phyloP scores from a whole-genome alignment of 1,140 invertebrate species.

The Colletes latitarsis region DNA sequence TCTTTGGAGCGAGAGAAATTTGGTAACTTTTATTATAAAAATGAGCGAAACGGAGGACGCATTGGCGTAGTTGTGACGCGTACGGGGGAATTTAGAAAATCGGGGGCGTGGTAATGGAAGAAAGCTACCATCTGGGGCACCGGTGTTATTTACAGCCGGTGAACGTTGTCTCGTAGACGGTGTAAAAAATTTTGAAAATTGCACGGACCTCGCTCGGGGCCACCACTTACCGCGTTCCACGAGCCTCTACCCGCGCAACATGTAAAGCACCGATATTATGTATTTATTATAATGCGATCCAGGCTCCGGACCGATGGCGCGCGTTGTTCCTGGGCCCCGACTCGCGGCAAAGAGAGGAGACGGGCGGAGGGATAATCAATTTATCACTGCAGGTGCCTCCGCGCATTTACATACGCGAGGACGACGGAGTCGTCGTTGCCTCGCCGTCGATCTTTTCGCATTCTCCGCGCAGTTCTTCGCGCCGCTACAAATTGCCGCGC shows the following conservation, averaged over 20 bases:
- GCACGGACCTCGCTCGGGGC: constrained; percentile 47
- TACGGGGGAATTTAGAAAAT: constrained; percentile 29
- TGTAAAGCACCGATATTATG: constrained; percentile 75
- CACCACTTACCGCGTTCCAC: constrained; percentile 55
- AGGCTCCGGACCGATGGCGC: constrained; percentile 46
- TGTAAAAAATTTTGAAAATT: constrained; percentile 61
- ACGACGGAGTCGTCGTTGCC: constrained; percentile 70
- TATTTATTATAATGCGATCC: constrained; percentile 74
- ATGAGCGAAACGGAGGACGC: too few species aligned
- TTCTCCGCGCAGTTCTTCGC: constrained; percentile 48
- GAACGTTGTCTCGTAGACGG: constrained; percentile 38
- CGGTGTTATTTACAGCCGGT: constrained; percentile 27
- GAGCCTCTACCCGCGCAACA: constrained; percentile 61
- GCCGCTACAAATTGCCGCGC: constrained; percentile 64
- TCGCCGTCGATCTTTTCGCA: constrained; percentile 62
- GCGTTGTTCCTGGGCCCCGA: constrained; percentile 46
- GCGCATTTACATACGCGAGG: constrained; percentile 78
- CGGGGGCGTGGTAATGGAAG: constrained; percentile 44
- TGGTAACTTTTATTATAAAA: too few species aligned
- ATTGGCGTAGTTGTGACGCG: background rate
- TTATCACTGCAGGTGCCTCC: constrained; percentile 77
- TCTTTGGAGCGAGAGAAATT: too few species aligned
- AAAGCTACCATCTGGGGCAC: constrained; percentile 38
- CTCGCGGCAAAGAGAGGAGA: constrained; percentile 12
- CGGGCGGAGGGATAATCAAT: constrained; percentile 70